Conservation (phyloP, 37 sponge, comb jelly and placozoan genomes). For the Lycopodina hypogea region DNA sequence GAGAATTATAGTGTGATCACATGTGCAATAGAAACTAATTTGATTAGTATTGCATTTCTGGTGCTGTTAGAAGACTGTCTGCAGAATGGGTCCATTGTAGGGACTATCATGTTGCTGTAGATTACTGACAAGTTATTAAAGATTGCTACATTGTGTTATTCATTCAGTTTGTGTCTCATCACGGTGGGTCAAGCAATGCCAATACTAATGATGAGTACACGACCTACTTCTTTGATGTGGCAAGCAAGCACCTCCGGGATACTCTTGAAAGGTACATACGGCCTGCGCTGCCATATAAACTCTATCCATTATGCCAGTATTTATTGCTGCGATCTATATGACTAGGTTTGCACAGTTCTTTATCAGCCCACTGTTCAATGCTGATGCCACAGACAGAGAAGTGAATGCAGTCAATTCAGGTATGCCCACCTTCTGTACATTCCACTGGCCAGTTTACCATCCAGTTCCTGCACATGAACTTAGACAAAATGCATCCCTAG, state of each 20-base stretch:
- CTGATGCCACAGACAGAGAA: conserved; percentile 58
- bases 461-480: too few species aligned
- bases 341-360: conserved; percentile 79
- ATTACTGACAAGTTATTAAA: too few species aligned
- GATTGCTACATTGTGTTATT: too few species aligned
- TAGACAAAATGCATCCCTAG: too few species aligned
- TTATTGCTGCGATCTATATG: neutral
- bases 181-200: conserved; percentile 68
- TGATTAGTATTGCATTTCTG: too few species aligned
- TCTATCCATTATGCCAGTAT: neutral
- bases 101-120: too few species aligned
- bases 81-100: too few species aligned
- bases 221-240: conserved; percentile 71
- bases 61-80: too few species aligned
- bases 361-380: conserved; percentile 70
- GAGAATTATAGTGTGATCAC: too few species aligned
- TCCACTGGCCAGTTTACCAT: too few species aligned
- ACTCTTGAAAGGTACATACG: conserved; percentile 66
- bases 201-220: conserved; percentile 56
- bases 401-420: conserved; percentile 79
- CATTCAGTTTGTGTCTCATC: conserved; percentile 57
- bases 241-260: conserved; percentile 43
- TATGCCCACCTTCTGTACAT: too few species aligned
- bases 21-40: too few species aligned
- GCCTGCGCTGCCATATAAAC: neutral